Percentiles rank a stretch among this genome's conserved stretches.
phyloP scores from a whole-genome alignment of 2,888 invertebrate species.

The Xiphydria camelus region DNA sequence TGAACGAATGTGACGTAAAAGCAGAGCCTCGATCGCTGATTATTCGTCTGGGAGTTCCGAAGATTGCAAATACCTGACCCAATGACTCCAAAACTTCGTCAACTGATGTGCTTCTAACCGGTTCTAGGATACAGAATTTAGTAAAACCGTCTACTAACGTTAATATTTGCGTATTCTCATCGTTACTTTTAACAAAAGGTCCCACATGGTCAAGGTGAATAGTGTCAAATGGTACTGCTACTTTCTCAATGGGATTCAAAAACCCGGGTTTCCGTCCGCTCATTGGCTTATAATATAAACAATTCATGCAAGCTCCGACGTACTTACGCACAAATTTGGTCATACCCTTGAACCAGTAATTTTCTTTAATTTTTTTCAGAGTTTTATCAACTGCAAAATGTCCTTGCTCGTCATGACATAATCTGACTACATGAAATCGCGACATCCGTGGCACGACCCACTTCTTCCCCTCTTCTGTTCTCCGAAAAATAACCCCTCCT shows the following conservation, averaged over 20 bases:
- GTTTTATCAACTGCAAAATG: constrained; percentile 28
- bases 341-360: constrained; percentile 29
- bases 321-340: constrained; percentile 23
- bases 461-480: too few species aligned
- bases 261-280: constrained; percentile 24
- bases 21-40: constrained; percentile 23
- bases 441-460: too few species aligned
- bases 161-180: constrained; percentile 25
- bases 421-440: too few species aligned
- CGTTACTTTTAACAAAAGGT: constrained; percentile 21
- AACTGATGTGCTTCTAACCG: constrained; percentile 10
- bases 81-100: constrained; percentile 13
- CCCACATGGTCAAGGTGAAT: constrained; percentile 30
- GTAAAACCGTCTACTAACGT: constrained; percentile 30
- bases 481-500: too few species aligned
- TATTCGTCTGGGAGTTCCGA: constrained; percentile 24
- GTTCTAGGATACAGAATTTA: constrained; percentile 19
- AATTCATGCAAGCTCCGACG: constrained; percentile 30
- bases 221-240: constrained; percentile 26
- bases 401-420: constrained; percentile 24
- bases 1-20: constrained; percentile 21
- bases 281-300: constrained; percentile 23
- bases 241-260: constrained; percentile 32
- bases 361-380: constrained; percentile 9
- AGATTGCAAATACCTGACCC: constrained; percentile 22